Evolutionary conservation across 2,888 invertebrate genomes (phyloP).

Genomic region (Matsumyia berberina): DNA sequence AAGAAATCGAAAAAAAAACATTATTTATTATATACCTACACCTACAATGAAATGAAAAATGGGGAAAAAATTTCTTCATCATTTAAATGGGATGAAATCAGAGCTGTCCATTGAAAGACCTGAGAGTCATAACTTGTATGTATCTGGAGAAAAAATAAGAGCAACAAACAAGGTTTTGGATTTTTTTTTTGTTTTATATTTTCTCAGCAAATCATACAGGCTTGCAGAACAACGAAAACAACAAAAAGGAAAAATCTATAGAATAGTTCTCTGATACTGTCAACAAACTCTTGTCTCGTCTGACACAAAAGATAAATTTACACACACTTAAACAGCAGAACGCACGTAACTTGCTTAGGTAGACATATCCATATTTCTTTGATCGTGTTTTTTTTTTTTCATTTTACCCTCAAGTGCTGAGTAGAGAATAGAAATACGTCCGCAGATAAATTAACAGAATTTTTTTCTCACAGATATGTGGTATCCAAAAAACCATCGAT

Average conservation of each 20-base stretch:
- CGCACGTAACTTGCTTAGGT: conserved; percentile 23
- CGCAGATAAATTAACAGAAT: not conserved
- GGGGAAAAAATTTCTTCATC: not conserved
- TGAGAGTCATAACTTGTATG: not conserved
- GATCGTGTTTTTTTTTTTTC: conserved; percentile 12
- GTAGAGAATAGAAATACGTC: conserved; percentile 48
- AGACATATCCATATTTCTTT: conserved; percentile 37
- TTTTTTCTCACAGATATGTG: not conserved
- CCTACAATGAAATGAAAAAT: too few relatives aligned
- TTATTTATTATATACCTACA: too few relatives aligned
- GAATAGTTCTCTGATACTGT: not conserved
- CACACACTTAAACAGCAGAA: conserved; percentile 20
- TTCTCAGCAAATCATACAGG: too few relatives aligned
- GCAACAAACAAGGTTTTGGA: too few relatives aligned
- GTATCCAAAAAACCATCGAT: conserved; percentile 36
- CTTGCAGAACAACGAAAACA: too few relatives aligned
- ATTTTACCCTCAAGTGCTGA: conserved; percentile 31
- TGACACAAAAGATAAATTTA: conserved; percentile 20
- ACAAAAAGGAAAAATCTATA: conserved; percentile 14
- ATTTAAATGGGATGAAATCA: not conserved
- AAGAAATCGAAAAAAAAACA: not conserved
- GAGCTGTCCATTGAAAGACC: not conserved
- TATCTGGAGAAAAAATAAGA: too few relatives aligned
- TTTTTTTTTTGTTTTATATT: too few relatives aligned
- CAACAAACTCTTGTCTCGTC: conserved; percentile 13